Evolutionary conservation across 2,888 invertebrate genomes (phyloP).

Genomic region (Siphonodentalium dalli): DNA sequence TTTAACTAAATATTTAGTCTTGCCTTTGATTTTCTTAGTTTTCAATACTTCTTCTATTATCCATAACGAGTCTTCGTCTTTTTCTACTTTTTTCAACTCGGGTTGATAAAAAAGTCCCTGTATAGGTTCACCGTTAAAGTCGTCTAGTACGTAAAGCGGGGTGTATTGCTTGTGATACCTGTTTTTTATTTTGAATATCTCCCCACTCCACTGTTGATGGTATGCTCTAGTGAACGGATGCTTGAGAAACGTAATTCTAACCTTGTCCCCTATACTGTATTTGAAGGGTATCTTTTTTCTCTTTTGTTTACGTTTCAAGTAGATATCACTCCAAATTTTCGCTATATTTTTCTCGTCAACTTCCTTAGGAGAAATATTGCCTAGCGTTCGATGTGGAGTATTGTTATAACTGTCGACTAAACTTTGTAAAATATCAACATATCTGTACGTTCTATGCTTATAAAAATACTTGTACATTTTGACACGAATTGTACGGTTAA

Average conservation of each 20-base stretch:
- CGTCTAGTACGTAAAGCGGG: slow-evolving; percentile 15
- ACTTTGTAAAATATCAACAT: slow-evolving; percentile 22
- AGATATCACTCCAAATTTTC: slow-evolving; percentile 23
- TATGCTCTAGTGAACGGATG: slow-evolving; percentile 13
- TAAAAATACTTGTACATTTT: slow-evolving; percentile 10
- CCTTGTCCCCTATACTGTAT: slow-evolving; percentile 13
- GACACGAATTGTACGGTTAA: slow-evolving; percentile 7
- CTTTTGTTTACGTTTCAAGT: no score
- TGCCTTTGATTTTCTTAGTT: slow-evolving; percentile 10
- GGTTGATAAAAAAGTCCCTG: slow-evolving; percentile 14
- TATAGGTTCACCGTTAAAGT: slow-evolving; percentile 15
- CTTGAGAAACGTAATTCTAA: slow-evolving; percentile 16
- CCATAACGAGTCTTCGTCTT: slow-evolving; percentile 27
- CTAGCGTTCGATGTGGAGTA: slow-evolving; percentile 24
- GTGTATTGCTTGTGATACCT: slow-evolving; percentile 14
- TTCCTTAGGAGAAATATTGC: slow-evolving; percentile 24
- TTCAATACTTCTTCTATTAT: slow-evolving; percentile 18
- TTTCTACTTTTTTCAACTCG: slow-evolving; percentile 22
- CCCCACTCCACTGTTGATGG: slow-evolving; percentile 17
- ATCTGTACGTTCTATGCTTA: slow-evolving; percentile 14
- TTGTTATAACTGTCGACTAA: slow-evolving; percentile 21
- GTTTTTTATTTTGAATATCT: slow-evolving; percentile 18
- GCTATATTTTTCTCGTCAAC: slow-evolving; percentile 21
- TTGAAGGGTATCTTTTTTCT: no score
- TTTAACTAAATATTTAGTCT: slow-evolving; percentile 11